Base-by-base conservation (phyloP, 2,797 vertebrate genomes). In the Cetoscarus ocellatus region DNA sequence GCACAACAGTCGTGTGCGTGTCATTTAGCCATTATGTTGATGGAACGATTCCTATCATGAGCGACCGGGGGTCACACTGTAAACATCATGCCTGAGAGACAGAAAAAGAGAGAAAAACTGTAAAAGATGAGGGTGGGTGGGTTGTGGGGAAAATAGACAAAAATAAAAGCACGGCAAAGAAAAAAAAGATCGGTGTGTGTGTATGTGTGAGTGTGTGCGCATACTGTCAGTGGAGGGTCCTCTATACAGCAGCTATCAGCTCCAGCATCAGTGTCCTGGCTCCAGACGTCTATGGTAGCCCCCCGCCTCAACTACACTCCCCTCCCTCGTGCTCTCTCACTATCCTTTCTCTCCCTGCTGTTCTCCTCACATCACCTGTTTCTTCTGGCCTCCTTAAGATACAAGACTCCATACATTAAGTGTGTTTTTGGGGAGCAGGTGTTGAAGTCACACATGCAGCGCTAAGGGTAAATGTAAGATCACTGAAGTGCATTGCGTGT, bases 251-350 rank as follows among this genome's bases (percentile, higher is more conserved):
- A 71, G 78, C 79, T 94, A 94, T 94, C 93, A 88, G 85, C 77
- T 82, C 67, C 70, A 84, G 76, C 90, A 95, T 94, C 94, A 92
- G 81, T 88, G 76, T 83, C 80, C 84, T 92, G 94, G 93, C 94
- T 95, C 92, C 93, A 95, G 93, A 89, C 82, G 62, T 91, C 91
- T 90, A 70, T 75, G 68, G 78, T 61, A 71, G 76, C 66, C 84
- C 79, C 86, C 71, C 34, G 42, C 68, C 63, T 60, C 72, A 67
- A 45, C 78, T 43, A 50, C 72, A 36, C 56, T 18, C 58, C 77
- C 65, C 61, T 54, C 70, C 57, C 50, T 77, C 15, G 2, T 34
- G 56, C 73, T 43, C 53, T 75, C 61, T 65, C 6, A 68, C 64
- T 54, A 18, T 61, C 56, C 48, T 59, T 54, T 27, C 17, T 54